Evolutionary conservation across 2,888 invertebrate species (phyloP).

Genomic region (Rhabditophanes sp.): DNA sequence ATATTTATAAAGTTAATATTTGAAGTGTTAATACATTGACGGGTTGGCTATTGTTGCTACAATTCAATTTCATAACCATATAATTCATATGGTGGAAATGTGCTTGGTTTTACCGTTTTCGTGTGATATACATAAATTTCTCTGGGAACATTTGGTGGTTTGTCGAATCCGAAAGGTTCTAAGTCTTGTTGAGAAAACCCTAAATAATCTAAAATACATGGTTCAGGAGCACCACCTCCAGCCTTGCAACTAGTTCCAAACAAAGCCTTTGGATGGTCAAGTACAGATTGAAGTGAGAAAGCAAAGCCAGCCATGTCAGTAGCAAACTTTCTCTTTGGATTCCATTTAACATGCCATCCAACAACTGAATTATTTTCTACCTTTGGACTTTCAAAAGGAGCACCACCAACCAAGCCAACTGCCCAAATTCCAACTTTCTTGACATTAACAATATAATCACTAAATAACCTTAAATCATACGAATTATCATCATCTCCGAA

Average conservation of each 20-base stretch:
- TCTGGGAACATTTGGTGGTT: too few species aligned
- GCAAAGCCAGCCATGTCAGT: constrained; percentile 33
- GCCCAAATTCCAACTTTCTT: constrained; percentile 17
- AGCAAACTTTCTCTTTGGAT: constrained; percentile 20
- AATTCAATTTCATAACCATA: too few species aligned
- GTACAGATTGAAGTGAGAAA: constrained; percentile 13
- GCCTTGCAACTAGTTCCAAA: constrained; percentile 20
- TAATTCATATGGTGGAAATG: too few species aligned
- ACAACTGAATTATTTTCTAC: constrained; percentile 21
- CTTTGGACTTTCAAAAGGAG: constrained; percentile 19
- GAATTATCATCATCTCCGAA: constrained; percentile 20
- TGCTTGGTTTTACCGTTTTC: too few species aligned
- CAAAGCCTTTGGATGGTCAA: constrained; percentile 7
- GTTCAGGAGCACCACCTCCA: constrained; percentile 23
- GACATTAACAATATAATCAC: constrained; percentile 15
- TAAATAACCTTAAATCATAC: constrained; percentile 14
- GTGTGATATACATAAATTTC: background rate
- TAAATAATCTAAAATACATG: constrained; percentile 25
- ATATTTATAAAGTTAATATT: too few species aligned
- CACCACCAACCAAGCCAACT: constrained; percentile 24
- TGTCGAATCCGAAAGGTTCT: constrained; percentile 25
- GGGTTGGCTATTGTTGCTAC: too few species aligned
- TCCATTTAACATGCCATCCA: constrained; percentile 23
- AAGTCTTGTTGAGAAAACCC: constrained; percentile 17
- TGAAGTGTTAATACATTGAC: too few species aligned